A percentile compares a stretch with the other conserved stretches of the same genome.
Conservation (phyloP, 2,888 invertebrate genomes). For the Hirtodrosophila confusa region DNA sequence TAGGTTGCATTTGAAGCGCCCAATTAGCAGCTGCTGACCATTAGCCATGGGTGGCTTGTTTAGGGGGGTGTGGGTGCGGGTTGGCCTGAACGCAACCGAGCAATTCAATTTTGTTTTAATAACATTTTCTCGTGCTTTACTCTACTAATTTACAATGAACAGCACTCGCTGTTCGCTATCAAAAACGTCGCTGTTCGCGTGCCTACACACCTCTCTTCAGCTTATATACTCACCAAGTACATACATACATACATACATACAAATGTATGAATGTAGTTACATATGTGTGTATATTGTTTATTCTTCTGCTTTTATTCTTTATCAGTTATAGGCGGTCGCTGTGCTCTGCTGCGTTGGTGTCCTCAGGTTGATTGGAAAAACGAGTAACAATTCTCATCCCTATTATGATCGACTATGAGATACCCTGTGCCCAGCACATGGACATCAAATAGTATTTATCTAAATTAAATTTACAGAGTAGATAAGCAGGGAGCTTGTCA, state of each 20-base stretch:
- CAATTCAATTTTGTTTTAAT: slow-evolving; percentile 21
- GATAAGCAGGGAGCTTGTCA: too few relatives aligned
- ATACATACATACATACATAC: slow-evolving; percentile 5
- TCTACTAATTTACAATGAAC: slow-evolving; percentile 50
- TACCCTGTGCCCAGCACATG: too few relatives aligned
- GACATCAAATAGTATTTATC: too few relatives aligned
- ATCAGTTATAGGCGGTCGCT: slow-evolving; percentile 53
- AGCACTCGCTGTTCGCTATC: slow-evolving; percentile 19
- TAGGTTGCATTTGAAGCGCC: slow-evolving; percentile 29
- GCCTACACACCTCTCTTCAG: slow-evolving; percentile 16
- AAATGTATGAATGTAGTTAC: not conserved
- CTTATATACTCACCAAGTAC: slow-evolving; percentile 24
- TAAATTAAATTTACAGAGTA: too few relatives aligned
- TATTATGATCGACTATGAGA: too few relatives aligned
- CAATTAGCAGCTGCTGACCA: slow-evolving; percentile 50
- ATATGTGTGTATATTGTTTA: slow-evolving; percentile 19
- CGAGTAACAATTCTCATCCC: too few relatives aligned
- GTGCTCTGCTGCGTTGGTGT: slow-evolving; percentile 55
- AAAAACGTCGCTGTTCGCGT: slow-evolving; percentile 44
- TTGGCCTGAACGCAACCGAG: slow-evolving; percentile 20
- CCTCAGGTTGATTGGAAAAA: slow-evolving; percentile 53
- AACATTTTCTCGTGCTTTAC: slow-evolving; percentile 38
- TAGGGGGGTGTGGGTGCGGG: slow-evolving; percentile 4
- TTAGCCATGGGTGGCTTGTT: slow-evolving; percentile 6
- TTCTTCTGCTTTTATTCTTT: slow-evolving; percentile 54